Evolutionary conservation across 2,888 invertebrate genomes (phyloP).

Genomic region (Tethea ocularis): DNA sequence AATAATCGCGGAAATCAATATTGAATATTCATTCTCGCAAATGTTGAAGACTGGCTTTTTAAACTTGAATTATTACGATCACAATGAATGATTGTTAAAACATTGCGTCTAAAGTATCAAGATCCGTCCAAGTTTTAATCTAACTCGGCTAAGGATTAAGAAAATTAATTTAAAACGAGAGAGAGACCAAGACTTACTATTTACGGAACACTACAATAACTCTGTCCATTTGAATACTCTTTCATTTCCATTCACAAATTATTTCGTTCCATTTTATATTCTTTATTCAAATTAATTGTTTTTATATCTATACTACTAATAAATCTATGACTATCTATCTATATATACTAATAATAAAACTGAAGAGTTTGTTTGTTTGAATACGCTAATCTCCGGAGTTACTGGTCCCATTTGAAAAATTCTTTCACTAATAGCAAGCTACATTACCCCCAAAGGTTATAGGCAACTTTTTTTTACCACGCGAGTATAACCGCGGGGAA

Average conservation of each 20-base stretch:
- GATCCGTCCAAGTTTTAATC: neutral
- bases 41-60: neutral
- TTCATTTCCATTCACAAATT: neutral
- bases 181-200: neutral
- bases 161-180: conserved; percentile 12
- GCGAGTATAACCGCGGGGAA: no score
- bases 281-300: neutral
- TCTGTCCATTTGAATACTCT: neutral
- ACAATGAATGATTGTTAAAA: neutral
- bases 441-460: no score
- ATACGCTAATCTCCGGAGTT: no score
- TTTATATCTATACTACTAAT: no score
- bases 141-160: conserved; percentile 6
- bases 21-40: no score
- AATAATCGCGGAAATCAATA: no score
- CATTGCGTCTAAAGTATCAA: neutral
- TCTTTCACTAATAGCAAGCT: no score
- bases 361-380: no score
- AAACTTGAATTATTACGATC: neutral
- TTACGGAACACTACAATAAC: neutral
- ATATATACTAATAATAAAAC: no score
- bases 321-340: no score
- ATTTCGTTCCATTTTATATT: neutral
- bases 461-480: neutral
- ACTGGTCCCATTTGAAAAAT: no score